Percentiles rank a stretch among this genome's conserved stretches.
phyloP scores from a whole-genome alignment of 2,888 invertebrate genomes.

The Drosophila neutralis region DNA sequence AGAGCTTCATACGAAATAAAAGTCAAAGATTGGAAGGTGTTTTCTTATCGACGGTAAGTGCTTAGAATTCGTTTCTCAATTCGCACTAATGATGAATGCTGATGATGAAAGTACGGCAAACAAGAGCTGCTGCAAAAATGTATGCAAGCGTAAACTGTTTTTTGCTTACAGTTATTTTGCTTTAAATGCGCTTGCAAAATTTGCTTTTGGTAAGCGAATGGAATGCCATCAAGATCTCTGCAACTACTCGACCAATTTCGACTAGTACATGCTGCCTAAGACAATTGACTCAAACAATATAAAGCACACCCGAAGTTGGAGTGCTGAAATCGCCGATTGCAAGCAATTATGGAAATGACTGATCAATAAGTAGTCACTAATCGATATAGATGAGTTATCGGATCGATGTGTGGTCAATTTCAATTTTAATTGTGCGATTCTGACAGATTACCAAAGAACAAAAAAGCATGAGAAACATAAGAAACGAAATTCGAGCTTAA shows the following conservation, averaged over 20 bases:
- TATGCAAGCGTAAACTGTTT: background rate
- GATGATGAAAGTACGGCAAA: background rate
- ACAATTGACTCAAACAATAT: background rate
- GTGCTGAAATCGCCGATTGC: background rate
- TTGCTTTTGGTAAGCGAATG: background rate
- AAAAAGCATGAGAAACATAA: background rate
- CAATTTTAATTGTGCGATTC: background rate
- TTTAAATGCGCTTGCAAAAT: background rate
- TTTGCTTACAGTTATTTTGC: background rate
- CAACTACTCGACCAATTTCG: background rate
- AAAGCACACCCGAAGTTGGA: background rate
- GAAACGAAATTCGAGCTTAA: background rate
- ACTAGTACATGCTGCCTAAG: background rate
- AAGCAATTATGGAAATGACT: background rate
- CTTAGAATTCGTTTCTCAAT: background rate
- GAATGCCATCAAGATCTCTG: conserved; percentile 1
- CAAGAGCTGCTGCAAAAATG: background rate
- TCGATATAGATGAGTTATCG: background rate
- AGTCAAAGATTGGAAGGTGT: background rate
- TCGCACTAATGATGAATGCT: background rate
- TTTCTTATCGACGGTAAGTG: background rate
- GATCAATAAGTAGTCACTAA: background rate
- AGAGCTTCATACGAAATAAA: background rate
- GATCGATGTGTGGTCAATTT: background rate
- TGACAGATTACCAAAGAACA: background rate